These are phyloP conservation scores for Antedon mediterranea DNA, from an alignment of 53 echinoderm and acorn worm genomes.

Conservation along the genomic window DNA sequence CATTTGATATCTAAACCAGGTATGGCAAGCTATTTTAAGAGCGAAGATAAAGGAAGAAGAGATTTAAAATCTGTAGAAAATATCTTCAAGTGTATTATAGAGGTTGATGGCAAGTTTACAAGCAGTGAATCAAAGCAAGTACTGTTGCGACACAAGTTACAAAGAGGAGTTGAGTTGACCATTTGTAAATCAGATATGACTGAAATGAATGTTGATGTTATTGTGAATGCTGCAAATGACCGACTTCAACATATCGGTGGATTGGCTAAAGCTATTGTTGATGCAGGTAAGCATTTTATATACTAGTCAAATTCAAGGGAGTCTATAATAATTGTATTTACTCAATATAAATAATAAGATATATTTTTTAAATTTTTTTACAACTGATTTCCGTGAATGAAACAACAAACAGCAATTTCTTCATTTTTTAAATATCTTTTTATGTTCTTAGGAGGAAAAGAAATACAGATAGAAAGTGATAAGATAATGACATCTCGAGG, in stretches of 20 bases:
- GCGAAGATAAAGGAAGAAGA: constrained; percentile 19
- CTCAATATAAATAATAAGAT: too few species aligned
- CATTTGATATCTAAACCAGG: constrained; percentile 33
- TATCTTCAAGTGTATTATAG: constrained; percentile 18
- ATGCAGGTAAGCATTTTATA: constrained; percentile 21
- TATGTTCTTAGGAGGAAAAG: constrained; percentile 7
- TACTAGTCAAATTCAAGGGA: background rate
- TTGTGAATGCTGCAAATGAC: constrained; percentile 35
- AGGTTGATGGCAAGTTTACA: background rate
- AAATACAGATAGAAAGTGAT: constrained; percentile 21
- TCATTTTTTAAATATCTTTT: too few species aligned
- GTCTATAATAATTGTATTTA: too few species aligned
- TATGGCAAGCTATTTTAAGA: constrained; percentile 26
- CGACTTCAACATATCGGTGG: constrained; percentile 31
- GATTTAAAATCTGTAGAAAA: constrained; percentile 8
- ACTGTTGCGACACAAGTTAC: background rate
- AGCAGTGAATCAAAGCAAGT: background rate
- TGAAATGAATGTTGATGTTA: constrained; percentile 28
- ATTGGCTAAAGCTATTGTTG: constrained; percentile 20
- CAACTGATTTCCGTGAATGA: too few species aligned
- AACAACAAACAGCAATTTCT: too few species aligned
- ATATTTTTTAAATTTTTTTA: too few species aligned
- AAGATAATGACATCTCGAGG: constrained; percentile 5
- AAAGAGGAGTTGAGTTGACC: background rate
- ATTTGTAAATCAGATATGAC: constrained; percentile 37